Conservation (phyloP, 2,797 vertebrate genomes). For the Scleropages formosus region DNA sequence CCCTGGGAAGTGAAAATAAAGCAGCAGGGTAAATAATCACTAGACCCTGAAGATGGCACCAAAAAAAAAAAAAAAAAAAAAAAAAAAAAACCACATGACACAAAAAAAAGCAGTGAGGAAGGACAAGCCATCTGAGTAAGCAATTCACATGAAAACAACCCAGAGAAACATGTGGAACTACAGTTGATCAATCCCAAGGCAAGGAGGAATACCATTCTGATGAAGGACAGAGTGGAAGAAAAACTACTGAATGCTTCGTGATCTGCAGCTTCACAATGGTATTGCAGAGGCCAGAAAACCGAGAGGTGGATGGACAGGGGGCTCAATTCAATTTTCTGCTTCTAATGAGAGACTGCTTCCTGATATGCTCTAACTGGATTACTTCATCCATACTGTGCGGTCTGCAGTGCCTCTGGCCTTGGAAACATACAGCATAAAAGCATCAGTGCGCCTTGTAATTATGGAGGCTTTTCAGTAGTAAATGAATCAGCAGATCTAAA, state of each 20-base stretch:
- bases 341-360: conserved; percentile 30
- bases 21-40: not conserved
- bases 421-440: conserved; percentile 2
- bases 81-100: too few species aligned
- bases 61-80: too few species aligned
- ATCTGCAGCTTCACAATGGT: conserved; percentile 4
- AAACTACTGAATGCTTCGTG: conserved; percentile 8
- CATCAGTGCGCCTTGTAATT: conserved; percentile 17
- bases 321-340: conserved; percentile 30
- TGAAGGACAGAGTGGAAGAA: not conserved
- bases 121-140: not conserved
- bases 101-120: not conserved
- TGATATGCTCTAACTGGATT: conserved; percentile 23
- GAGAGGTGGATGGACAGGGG: conserved; percentile 5
- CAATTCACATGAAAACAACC: not conserved
- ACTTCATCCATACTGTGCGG: conserved; percentile 30
- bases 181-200: not conserved
- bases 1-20: not conserved
- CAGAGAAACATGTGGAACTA: not conserved
- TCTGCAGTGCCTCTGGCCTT: not conserved
- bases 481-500: conserved; percentile 28
- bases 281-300: not conserved
- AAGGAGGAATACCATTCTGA: not conserved
- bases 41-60: not conserved
- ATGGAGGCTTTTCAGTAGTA: conserved; percentile 13